Percentiles rank a stretch among this genome's conserved stretches.
phyloP scores from a whole-genome alignment of 2,113 vertebrate species.

The Maylandia zebra region DNA sequence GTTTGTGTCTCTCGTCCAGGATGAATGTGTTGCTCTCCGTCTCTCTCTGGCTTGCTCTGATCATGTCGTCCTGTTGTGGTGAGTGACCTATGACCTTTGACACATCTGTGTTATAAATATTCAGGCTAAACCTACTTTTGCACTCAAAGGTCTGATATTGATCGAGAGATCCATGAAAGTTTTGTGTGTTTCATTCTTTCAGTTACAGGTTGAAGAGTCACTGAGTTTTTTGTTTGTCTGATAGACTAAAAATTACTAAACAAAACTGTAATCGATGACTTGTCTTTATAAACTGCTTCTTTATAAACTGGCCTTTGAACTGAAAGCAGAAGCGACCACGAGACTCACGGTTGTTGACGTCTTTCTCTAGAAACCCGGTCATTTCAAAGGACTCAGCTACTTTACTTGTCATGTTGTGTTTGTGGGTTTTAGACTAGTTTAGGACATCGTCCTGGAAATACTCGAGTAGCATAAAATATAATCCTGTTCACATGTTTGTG shows the following conservation, averaged over 20 bases:
- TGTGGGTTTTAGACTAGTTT: background rate
- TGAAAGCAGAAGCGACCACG: background rate
- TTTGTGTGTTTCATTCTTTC: background rate
- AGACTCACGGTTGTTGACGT: background rate
- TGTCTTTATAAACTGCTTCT: background rate
- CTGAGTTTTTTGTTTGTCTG: background rate
- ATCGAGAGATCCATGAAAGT: background rate
- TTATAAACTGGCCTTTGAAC: background rate
- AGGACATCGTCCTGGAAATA: background rate
- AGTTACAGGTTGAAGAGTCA: background rate
- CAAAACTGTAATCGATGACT: rapidly evolving
- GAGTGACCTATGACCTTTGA: background rate
- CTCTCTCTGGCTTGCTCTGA: background rate
- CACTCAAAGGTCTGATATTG: background rate
- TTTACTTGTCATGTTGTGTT: rapidly evolving
- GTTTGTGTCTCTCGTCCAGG: background rate
- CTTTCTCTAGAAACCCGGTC: rapidly evolving
- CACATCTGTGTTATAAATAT: background rate
- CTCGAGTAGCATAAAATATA: background rate
- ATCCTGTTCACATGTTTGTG: background rate
- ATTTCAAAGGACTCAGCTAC: rapidly evolving
- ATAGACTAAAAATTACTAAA: background rate
- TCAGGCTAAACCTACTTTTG: background rate
- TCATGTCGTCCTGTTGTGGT: background rate
- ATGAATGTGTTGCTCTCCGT: conserved; percentile 2